Conservation (phyloP, 2,113 vertebrate species). For the Rhea pennata region DNA sequence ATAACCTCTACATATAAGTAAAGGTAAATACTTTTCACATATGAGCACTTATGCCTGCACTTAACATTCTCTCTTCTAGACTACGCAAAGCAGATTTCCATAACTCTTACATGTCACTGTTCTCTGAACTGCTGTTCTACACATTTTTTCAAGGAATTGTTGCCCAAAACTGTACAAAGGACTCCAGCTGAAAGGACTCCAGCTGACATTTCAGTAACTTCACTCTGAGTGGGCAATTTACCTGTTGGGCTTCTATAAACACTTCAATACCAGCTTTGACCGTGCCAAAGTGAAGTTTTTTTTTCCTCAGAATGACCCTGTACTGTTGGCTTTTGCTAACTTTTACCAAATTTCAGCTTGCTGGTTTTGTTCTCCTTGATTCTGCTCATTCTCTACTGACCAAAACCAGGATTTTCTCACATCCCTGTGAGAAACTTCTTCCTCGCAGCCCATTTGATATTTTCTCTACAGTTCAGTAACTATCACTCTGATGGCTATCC, state of each 20-base stretch:
- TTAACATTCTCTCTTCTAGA: not conserved
- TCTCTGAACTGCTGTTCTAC: not conserved
- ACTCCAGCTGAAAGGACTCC: not conserved
- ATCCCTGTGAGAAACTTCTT: not conserved
- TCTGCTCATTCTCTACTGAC: not conserved
- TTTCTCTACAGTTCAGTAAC: not conserved
- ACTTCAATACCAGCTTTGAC: not conserved
- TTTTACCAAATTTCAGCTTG: not conserved
- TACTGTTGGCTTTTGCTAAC: not conserved
- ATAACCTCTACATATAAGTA: not conserved
- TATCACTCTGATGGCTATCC: not conserved
- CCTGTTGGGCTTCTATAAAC: not conserved
- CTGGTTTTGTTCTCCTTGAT: not conserved
- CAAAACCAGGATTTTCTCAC: not conserved
- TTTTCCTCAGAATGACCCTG: not conserved
- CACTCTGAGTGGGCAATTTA: not conserved
- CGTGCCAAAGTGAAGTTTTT: not conserved
- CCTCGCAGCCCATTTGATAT: not conserved
- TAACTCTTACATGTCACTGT: not conserved
- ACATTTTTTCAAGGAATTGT: not conserved
- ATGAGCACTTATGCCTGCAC: not conserved
- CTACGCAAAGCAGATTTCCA: not conserved
- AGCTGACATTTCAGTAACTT: not conserved
- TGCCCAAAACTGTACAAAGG: not conserved
- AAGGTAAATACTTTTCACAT: not conserved